These are phyloP conservation scores for Biston stratarius DNA, from an alignment of 2,888 invertebrate species.

Conservation along the genomic window DNA sequence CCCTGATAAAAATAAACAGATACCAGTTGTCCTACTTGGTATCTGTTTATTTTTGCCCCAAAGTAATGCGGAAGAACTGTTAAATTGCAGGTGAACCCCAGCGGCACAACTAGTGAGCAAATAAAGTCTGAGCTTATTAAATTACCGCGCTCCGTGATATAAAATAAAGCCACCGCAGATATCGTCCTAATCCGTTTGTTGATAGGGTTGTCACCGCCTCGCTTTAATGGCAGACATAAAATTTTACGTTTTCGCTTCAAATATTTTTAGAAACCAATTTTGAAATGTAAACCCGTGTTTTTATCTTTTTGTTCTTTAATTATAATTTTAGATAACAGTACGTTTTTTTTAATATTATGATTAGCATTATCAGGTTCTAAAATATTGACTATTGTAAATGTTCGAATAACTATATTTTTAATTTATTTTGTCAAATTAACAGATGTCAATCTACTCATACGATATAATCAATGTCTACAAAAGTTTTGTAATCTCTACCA, in stretches of 20 bases:
- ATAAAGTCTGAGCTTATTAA: constrained; percentile 22
- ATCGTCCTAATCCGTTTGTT: constrained; percentile 18
- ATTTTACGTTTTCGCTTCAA: neutral
- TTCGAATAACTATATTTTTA: too few relatives aligned
- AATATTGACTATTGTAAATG: too few relatives aligned
- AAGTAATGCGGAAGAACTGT: neutral
- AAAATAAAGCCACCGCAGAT: constrained; percentile 27
- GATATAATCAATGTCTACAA: too few relatives aligned
- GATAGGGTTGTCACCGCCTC: constrained; percentile 15
- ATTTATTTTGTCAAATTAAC: too few relatives aligned
- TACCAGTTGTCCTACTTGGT: neutral
- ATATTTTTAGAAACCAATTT: too few relatives aligned
- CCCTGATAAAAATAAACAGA: neutral
- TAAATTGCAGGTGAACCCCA: neutral
- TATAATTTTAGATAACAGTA: too few relatives aligned
- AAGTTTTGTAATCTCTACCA: too few relatives aligned
- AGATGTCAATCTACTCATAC: too few relatives aligned
- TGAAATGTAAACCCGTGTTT: too few relatives aligned
- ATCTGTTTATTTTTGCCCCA: neutral
- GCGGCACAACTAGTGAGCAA: constrained; percentile 6
- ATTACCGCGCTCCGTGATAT: constrained; percentile 20
- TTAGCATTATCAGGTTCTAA: too few relatives aligned
- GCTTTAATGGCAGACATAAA: neutral
- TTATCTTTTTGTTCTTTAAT: too few relatives aligned
- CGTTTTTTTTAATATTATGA: too few relatives aligned